Evolutionary conservation across 2,797 vertebrate genomes (phyloP), one percentile per base, ranked within the genome.

Genomic region (Spatula clypeata): DNA sequence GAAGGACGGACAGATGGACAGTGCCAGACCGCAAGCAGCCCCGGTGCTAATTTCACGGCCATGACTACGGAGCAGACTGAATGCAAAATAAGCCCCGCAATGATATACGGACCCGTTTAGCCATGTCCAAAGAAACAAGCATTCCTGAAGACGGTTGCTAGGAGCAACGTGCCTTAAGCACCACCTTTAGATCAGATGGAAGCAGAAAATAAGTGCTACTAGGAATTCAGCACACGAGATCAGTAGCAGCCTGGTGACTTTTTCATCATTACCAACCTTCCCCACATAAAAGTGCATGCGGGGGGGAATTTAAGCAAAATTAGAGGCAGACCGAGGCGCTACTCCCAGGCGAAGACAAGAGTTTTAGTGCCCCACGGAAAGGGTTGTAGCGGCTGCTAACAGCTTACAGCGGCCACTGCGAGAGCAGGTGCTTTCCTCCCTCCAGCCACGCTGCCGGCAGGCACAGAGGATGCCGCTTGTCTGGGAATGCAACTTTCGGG

Each of bases 101-200:
- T 94, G 83, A 95, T 90, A 87, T 15, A 90, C 23, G 36, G 75
- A 96, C 73, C 64, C 77, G 13, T 89, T 93, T 94, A 83, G 95
- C 91, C 81, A 67, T 66, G 77, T 88, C 96, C 95, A 97, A 95
- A 97, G 97, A 97, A 97, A 96, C 74, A 97, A 93, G 96, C 96
- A 98, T 98, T 98, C 95, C 97, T 97, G 95, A 96, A 93, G 96
- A 98, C 53, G 97, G 98, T 98, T 99, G 98, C 98, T 98, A 98
- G 94, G 98, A 98, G 98, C 98, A 99, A 99, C 98, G 67, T 97
- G 85, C 86, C 88, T 96, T 96, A 98, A 98, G 97, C 96, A 98
- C 92, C 96, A 97, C 96, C 97, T 97, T 96, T 95, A 95, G 93
- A 93, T 94, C 92, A 96, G 79, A 97, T 89, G 73, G 93, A 97